Evolutionary conservation across 1,140 invertebrate genomes (phyloP), one percentile per base, ranked within the genome.

Genomic region (Drosophila azteca): DNA sequence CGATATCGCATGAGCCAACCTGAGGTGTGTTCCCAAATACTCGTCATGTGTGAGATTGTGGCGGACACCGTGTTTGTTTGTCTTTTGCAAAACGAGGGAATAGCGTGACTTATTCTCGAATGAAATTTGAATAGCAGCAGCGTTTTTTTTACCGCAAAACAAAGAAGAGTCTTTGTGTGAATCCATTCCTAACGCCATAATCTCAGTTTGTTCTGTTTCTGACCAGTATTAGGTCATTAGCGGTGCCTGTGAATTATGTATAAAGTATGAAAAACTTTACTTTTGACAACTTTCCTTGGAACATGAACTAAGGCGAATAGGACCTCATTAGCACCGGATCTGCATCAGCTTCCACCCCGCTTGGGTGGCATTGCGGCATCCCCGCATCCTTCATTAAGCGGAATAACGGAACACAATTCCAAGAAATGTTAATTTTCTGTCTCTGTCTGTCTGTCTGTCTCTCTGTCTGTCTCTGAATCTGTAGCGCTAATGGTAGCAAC

Each of bases 41-140:
- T 66, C 24, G 24, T 5, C 74, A 48, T 75, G 71, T 75, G 58
- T 63, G 69, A 59, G 44, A 26, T 45, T 15, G 26, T 22, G 50
- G 50, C 51, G 69, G 59, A 55, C 52, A 58, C 43, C n/a, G n/a
- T 44, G 43, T 66, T 51, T 43, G 69, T 26, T 74, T 51, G 26
- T 46, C 17, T 29, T 43, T 54, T 9, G n/a, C 29, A 41, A 65
- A 53, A 65, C 49, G 70, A 35, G 71, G 44, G 22, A 58, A 75
- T 66, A 52, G 70, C 71, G 70, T 75, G 71, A 75, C 46, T 71
- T 46, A 41, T 74, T 20, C 22, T 22, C 46, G 17, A 57, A 59
- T 48, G 48, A 74, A 59, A 75, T 75, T 75, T 66, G 53, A 75
- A 74, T 66, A 74, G 54, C 26, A 51, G 24, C 54, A 7, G 41